Conservation (phyloP, 2,888 invertebrate species). For the Protodeltote pygarga region DNA sequence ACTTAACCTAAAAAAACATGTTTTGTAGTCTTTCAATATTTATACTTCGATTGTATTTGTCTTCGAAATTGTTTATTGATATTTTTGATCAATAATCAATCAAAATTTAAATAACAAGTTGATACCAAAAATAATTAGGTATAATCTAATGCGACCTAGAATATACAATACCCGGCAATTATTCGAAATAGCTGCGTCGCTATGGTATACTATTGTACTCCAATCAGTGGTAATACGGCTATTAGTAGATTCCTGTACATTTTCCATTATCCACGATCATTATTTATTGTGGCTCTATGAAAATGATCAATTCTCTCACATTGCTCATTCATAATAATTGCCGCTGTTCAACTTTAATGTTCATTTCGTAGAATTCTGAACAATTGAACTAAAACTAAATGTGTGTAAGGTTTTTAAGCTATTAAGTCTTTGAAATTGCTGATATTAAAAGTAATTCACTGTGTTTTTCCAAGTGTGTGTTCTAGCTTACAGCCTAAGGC, state of each 20-base stretch:
- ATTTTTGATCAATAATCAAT: too few species aligned
- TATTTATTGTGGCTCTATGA: constrained; percentile 27
- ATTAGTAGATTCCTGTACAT: constrained; percentile 45
- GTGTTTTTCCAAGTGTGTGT: too few species aligned
- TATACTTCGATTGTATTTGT: too few species aligned
- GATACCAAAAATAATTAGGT: too few species aligned
- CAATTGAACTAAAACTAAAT: not conserved
- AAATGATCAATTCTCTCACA: constrained; percentile 32
- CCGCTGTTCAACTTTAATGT: constrained; percentile 16
- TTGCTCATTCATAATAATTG: constrained; percentile 32
- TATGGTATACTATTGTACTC: constrained; percentile 41
- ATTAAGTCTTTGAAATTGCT: too few species aligned
- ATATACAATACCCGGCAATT: constrained; percentile 18
- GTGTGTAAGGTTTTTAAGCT: not conserved
- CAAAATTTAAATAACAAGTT: too few species aligned
- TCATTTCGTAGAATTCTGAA: not conserved
- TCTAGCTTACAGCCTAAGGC: too few species aligned
- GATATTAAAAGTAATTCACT: too few species aligned
- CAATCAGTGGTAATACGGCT: constrained; percentile 40
- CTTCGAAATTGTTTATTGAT: too few species aligned
- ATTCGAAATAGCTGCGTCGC: constrained; percentile 4
- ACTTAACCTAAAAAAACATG: too few species aligned
- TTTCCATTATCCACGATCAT: constrained; percentile 45
- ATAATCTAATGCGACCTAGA: constrained; percentile 29
- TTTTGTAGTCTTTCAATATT: too few species aligned